These are phyloP conservation scores for Apodemus speciosus DNA, from an alignment of 2,113 vertebrate species.

Conservation along the genomic window DNA sequence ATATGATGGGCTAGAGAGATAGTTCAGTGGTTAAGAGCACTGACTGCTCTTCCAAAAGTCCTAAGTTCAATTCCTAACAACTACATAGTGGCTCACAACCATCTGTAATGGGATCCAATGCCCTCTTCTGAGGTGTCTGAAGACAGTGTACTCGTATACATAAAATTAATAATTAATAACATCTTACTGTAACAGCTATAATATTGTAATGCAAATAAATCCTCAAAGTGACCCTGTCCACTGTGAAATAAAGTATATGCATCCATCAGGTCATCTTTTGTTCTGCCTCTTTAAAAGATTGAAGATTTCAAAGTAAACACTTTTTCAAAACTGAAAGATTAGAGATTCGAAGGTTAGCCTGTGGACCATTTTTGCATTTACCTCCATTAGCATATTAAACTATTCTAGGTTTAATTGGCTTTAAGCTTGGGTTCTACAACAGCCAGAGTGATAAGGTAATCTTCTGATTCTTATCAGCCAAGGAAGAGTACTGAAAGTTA, in stretches of 20 bases:
- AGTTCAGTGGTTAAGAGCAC: too few relatives aligned
- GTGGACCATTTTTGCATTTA: constrained; percentile 3
- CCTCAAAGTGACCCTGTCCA: neutral
- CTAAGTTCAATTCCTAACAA: too few relatives aligned
- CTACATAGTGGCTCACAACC: too few relatives aligned
- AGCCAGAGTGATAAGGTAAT: neutral
- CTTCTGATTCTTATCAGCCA: neutral
- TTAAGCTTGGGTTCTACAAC: neutral
- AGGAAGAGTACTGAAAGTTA: constrained; percentile 19
- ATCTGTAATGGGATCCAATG: too few relatives aligned
- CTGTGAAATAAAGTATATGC: neutral
- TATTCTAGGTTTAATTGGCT: neutral
- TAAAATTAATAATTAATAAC: neutral
- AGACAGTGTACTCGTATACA: too few relatives aligned
- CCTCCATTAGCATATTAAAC: neutral
- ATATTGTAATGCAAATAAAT: neutral
- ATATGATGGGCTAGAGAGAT: neutral
- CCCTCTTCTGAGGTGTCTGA: too few relatives aligned
- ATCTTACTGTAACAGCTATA: neutral
- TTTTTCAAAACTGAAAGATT: neutral
- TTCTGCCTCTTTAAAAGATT: neutral
- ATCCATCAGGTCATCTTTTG: neutral
- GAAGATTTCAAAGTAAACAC: neutral
- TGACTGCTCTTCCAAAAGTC: too few relatives aligned
- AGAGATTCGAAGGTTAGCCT: neutral